A percentile compares a stretch with the other conserved stretches of the same genome.
phyloP scores from a whole-genome alignment of 1,140 invertebrate species.

The Euwallacea fornicatus region DNA sequence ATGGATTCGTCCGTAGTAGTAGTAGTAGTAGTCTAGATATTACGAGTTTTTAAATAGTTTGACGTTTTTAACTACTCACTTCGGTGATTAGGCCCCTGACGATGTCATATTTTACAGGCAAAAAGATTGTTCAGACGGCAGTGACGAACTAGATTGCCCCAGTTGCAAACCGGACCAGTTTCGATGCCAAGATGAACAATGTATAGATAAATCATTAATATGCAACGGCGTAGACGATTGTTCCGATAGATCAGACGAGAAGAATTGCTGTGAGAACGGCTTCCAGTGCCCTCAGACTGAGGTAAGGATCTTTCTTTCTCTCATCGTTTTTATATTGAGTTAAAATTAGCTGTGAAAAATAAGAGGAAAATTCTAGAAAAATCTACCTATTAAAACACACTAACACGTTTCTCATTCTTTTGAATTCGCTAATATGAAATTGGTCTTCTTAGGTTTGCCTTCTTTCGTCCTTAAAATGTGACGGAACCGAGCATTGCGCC shows the following conservation, averaged over 20 bases:
- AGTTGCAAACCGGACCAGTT: conserved; percentile 68
- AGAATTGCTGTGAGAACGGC: conserved; percentile 55
- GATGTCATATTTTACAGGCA: conserved; percentile 51
- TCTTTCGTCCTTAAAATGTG: conserved; percentile 55
- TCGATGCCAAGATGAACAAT: conserved; percentile 73
- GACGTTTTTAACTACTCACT: too few species aligned
- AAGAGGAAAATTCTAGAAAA: too few species aligned
- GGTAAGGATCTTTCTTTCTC: conserved; percentile 20
- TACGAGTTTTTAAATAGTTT: too few species aligned
- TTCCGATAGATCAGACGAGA: conserved; percentile 49
- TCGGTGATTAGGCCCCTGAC: too few species aligned
- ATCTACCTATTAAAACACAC: too few species aligned
- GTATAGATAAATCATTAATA: conserved; percentile 67
- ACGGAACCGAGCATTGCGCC: conserved; percentile 70
- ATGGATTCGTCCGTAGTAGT: too few species aligned
- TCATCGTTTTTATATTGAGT: too few species aligned
- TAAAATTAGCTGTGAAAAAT: too few species aligned
- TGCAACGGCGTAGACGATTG: conserved; percentile 56
- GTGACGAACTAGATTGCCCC: conserved; percentile 77
- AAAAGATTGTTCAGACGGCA: conserved; percentile 79
- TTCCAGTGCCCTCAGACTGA: conserved; percentile 66
- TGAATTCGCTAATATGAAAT: too few species aligned
- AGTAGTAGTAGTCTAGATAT: too few species aligned
- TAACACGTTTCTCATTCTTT: too few species aligned
- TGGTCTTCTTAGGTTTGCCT: conserved; percentile 35